Percentiles rank a stretch among this genome's conserved stretches.
phyloP scores from a whole-genome alignment of 2,888 invertebrate genomes.

The Stramonita haemastoma region DNA sequence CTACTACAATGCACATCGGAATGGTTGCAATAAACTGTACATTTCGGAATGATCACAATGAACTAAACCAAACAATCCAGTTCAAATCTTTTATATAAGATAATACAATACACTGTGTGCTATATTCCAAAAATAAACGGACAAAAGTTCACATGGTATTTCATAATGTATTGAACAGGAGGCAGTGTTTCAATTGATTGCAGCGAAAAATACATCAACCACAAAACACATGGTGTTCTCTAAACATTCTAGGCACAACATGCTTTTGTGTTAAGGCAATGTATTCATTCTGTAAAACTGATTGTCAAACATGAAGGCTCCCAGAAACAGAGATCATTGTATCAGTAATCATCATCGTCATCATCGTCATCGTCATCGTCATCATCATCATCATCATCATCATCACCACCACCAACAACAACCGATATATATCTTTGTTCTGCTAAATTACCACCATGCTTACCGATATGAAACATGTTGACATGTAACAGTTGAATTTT shows the following conservation, averaged over 20 bases:
- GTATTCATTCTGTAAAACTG: background rate
- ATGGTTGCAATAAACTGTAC: no score
- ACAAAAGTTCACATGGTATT: background rate
- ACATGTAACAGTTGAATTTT: no score
- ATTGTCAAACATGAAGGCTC: background rate
- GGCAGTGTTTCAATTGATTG: background rate
- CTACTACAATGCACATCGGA: no score
- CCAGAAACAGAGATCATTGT: background rate
- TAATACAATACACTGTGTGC: background rate
- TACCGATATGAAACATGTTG: no score
- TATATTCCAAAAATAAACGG: background rate
- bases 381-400: no score
- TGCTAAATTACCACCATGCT: no score
- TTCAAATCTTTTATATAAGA: background rate
- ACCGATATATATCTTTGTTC: no score
- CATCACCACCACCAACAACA: no score
- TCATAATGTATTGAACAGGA: background rate
- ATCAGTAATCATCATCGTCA: no score
- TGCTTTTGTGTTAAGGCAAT: background rate
- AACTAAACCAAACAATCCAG: background rate
- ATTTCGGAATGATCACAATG: no score
- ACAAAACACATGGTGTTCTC: background rate
- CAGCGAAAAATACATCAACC: background rate
- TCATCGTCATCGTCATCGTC: no score
- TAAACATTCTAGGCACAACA: background rate